Evolutionary conservation across 2,888 invertebrate species (phyloP).

Genomic region (Laothoe populi): DNA sequence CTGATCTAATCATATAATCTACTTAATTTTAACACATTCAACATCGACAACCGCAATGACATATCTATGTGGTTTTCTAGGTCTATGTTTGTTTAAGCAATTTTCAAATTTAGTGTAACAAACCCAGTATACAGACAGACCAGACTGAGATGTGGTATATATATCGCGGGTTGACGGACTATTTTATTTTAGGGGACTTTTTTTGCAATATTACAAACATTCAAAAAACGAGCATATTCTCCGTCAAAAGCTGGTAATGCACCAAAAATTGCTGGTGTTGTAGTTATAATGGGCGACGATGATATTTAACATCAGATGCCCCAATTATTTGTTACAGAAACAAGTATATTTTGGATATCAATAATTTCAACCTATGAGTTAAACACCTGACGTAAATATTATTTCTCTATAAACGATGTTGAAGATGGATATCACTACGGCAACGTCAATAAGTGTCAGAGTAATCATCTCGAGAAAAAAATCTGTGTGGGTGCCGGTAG

Average conservation of each 20-base stretch:
- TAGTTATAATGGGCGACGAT: no score
- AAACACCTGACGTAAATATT: not conserved
- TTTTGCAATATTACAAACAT: no score
- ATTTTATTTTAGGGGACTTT: no score
- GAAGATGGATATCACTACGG: constrained; percentile 13
- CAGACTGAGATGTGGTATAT: no score
- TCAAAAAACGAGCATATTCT: no score
- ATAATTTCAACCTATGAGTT: not conserved
- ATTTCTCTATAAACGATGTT: constrained; percentile 2
- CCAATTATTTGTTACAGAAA: no score
- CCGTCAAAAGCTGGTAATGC: no score
- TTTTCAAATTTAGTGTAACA: not conserved
- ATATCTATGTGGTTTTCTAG: not conserved
- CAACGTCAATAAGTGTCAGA: constrained; percentile 44
- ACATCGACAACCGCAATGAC: constrained; percentile 16
- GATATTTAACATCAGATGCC: no score
- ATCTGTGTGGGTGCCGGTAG: constrained; percentile 71
- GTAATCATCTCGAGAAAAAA: constrained; percentile 65
- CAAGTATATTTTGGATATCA: not conserved
- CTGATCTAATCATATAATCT: not conserved
- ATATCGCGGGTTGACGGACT: no score
- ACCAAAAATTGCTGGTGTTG: no score
- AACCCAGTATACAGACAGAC: no score
- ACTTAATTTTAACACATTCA: not conserved
- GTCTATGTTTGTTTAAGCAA: not conserved